Evolutionary conservation across 2,113 vertebrate genomes (phyloP), one percentile per base, ranked within the genome.

Genomic region (Larimichthys crocea): DNA sequence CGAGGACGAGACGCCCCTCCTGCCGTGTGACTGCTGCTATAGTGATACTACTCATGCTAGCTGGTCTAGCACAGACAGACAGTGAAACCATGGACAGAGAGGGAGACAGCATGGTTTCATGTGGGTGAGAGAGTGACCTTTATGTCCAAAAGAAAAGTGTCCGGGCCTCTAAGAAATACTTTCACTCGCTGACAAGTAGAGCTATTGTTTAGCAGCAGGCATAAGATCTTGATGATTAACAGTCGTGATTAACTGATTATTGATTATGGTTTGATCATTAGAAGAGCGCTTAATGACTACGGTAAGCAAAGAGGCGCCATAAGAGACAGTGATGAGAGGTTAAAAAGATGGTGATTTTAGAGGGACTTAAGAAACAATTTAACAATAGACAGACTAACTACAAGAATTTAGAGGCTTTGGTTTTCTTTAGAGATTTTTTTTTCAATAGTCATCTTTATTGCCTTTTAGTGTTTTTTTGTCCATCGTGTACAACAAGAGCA

Each of bases 311-410:
- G 94, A 96, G 96, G 96, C 96, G 93, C 95, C 96, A 92, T 97
- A 91, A 96, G 96, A 96, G 96, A 97, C 95, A 97, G 97, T 96
- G 92, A 98, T 97, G 97, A 98, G 95, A 95, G 95, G 96, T 97
- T 97, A 97, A 97, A 97, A 90, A 97, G 96, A 96, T 94, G 94
- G 96, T 96, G 96, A 94, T 95, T 96, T 96, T 96, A 96, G 89
- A 93, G 90, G 91, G 62, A 93, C 93, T 96, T 94, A 90, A 94
- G 81, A 93, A 93, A 91, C 94, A 94, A 83, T 86, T 90, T 92
- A 91, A 92, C 78, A 87, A 81, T 83, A 90, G 76, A 94, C 83
- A 91, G 75, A 95, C 95, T 94, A 95, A 94, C 94, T 96, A 96
- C 94, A 97, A 92, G 94, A 97, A 97, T 97, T 96, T 97, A 94